Evolutionary conservation across 1,140 invertebrate species (phyloP).

Genomic region (Pachyrhynchus sulphureomaculatus): DNA sequence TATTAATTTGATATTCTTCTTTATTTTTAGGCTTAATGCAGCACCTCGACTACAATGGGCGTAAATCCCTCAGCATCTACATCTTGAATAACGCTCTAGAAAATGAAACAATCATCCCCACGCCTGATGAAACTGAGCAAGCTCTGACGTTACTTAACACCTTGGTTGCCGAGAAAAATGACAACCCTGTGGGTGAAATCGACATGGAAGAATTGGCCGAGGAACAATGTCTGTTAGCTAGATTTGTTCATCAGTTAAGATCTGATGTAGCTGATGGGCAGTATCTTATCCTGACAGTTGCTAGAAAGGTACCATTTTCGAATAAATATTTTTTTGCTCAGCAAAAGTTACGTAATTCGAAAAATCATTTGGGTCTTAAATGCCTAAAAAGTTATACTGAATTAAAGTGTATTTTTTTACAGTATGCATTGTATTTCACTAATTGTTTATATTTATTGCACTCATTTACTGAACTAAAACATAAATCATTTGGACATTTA

Average conservation of each 20-base stretch:
- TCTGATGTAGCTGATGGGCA: conserved; percentile 89
- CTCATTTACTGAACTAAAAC: too few species aligned
- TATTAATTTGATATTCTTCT: too few species aligned
- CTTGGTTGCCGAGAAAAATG: conserved; percentile 82
- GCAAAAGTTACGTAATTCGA: neutral
- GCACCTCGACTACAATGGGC: conserved; percentile 87
- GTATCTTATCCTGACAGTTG: conserved; percentile 85
- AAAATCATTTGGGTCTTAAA: neutral
- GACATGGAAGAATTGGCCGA: conserved; percentile 97
- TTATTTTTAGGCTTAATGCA: conserved; percentile 65
- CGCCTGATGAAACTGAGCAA: conserved; percentile 70
- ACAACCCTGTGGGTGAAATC: conserved; percentile 66
- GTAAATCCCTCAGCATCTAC: conserved; percentile 85
- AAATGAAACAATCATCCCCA: conserved; percentile 84
- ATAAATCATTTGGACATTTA: too few species aligned
- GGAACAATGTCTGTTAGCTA: conserved; percentile 88
- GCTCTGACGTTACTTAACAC: conserved; percentile 69
- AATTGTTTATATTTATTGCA: too few species aligned
- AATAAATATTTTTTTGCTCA: neutral
- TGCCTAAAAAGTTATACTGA: neutral
- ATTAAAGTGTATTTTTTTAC: too few species aligned
- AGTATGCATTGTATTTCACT: too few species aligned
- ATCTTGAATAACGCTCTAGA: conserved; percentile 87
- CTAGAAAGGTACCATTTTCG: conserved; percentile 82
- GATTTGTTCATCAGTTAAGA: conserved; percentile 88